phyloP scores from a whole-genome alignment of 2,113 vertebrate genomes.

The Ia io region DNA sequence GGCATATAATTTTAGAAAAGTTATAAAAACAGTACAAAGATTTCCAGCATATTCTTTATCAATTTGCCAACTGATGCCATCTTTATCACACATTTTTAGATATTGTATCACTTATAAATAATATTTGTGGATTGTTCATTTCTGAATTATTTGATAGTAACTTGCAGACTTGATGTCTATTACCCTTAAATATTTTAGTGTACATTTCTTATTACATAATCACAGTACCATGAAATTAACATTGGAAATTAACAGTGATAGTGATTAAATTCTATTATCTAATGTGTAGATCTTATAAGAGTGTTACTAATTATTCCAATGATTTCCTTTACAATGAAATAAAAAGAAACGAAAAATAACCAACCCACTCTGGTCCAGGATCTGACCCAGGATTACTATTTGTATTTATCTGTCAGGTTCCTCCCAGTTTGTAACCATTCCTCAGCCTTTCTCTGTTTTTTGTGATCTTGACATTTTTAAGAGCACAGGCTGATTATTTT shows the following conservation, averaged over 20 bases:
- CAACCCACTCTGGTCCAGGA: not conserved
- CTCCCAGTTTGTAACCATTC: not conserved
- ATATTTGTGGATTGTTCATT: not conserved
- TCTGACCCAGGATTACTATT: not conserved
- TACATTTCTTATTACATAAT: not conserved
- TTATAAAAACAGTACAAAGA: not conserved
- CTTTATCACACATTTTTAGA: not conserved
- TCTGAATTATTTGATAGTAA: slow-evolving; percentile 1
- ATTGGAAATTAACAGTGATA: not conserved
- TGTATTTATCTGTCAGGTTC: not conserved
- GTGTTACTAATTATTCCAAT: not conserved
- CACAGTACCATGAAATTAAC: slow-evolving; percentile 7
- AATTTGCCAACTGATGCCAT: not conserved
- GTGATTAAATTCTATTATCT: not conserved
- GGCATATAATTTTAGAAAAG: not conserved
- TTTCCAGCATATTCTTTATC: not conserved
- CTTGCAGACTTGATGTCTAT: not conserved
- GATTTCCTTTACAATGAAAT: not conserved
- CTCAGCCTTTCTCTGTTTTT: not conserved
- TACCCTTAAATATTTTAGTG: not conserved
- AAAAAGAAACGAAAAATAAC: not conserved
- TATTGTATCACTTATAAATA: not conserved
- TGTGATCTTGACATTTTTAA: not conserved
- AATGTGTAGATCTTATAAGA: not conserved
- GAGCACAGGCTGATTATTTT: not conserved